Percentiles rank a stretch among this genome's conserved stretches.
These are phyloP conservation scores for Protula sp. DNA, from an alignment of 2,888 invertebrate genomes.

Conservation along the genomic window DNA sequence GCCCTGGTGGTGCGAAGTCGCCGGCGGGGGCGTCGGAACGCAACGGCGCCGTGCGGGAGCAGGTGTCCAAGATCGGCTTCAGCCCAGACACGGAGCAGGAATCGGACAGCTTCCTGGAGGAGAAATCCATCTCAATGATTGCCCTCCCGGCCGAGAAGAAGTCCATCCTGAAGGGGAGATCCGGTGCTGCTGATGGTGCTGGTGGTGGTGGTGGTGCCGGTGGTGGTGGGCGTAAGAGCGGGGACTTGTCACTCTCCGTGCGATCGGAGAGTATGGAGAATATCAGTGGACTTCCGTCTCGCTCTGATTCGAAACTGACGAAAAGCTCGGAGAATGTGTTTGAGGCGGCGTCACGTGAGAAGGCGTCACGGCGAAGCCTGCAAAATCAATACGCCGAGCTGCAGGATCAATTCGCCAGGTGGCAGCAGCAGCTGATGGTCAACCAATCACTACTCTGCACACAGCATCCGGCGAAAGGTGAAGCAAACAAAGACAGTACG, in stretches of 20 bases:
- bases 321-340: neutral
- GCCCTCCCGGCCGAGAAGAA: neutral
- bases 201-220: neutral
- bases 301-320: neutral
- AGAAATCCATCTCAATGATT: neutral
- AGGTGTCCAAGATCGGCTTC: neutral
- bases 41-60: neutral
- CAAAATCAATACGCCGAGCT: slow-evolving; percentile 36
- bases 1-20: neutral
- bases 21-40: neutral
- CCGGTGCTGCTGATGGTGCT: neutral
- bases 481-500: too few species aligned
- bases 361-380: slow-evolving; percentile 11
- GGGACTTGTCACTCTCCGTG: too few species aligned
- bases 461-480: too few species aligned
- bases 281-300: neutral
- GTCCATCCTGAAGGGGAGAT: neutral
- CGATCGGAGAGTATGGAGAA: neutral
- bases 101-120: neutral
- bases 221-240: too few species aligned
- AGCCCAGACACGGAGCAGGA: neutral
- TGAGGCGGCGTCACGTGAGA: neutral
- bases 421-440: slow-evolving; percentile 41
- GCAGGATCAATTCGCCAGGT: slow-evolving; percentile 38
- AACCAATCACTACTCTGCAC: slow-evolving; percentile 41